Base-by-base conservation (phyloP, 2,888 invertebrate species). In the Andrena haemorrhoa region DNA sequence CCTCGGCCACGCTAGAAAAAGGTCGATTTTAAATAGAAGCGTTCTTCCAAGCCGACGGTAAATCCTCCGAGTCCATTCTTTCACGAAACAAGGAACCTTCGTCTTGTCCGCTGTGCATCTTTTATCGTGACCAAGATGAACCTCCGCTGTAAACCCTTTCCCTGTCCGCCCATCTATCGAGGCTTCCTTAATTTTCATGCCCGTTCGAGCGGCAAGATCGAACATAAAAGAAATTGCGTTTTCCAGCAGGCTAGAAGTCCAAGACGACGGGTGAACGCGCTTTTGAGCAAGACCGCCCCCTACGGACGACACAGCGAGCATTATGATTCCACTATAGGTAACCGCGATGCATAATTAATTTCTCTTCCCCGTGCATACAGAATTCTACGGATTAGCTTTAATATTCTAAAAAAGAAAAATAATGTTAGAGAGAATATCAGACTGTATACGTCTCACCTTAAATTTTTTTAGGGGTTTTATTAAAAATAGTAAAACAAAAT, bases 271-370 rank as follows among this genome's bases (percentile, higher is more conserved):
- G 75, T 83, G 47, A 88, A 86, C 61, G 82, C 86, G 20, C 56
- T 85, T 12, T 79, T 84, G 3, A 83, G 63, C 23, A 75, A 87
- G 61, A 76, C 83, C 6, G 77, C 88, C 35, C 88, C 88, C 41
- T 91, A 90, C 60, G 92, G 91, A 66, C 89, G 92, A 20, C 88
- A 92, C 86, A 92, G 92, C 81, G 92, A 92, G 75, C 88, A 91
- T 64, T 92, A 92, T 88, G 90, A 92, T 60, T 92, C 91, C 16
- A 85, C 89, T 49, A 90, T 92, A 90, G 92, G 92, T 92, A 86
- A 87, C 61, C 69, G 8, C 8, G 33, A 41, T 23, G n/a, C 6
- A 16, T 51, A 63, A 58, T 23, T 20, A 20, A n/a, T 47, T 69
- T 58, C 26, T 26, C 5, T 51, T 6, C 16, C 10, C 1, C 29